A percentile compares a stretch with the other conserved stretches of the same genome.
Evolutionary conservation across 2,797 vertebrate species (phyloP).

Genomic region (Euphonia xanthogaster): DNA sequence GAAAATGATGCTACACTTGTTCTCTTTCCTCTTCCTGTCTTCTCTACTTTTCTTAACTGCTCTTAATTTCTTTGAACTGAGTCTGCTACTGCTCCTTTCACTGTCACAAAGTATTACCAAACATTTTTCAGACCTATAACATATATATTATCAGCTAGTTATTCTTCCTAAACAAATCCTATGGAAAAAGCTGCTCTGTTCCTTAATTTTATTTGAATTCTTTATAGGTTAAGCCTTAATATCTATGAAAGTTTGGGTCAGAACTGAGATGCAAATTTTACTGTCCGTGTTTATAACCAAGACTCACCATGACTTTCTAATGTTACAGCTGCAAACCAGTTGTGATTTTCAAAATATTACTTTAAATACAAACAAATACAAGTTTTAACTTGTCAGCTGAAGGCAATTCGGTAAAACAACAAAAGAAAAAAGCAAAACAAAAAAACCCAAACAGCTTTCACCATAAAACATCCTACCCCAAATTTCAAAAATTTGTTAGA

Average conservation of each 20-base stretch:
- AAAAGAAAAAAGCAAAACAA: background rate
- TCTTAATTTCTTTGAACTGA: slow-evolving; percentile 77
- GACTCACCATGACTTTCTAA: background rate
- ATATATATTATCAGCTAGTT: background rate
- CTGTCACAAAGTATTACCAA: slow-evolving; percentile 66
- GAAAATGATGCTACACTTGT: slow-evolving; percentile 80
- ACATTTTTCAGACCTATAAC: background rate
- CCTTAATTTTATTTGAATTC: background rate
- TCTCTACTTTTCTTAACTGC: slow-evolving; percentile 78
- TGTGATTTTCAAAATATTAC: background rate
- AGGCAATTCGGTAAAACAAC: background rate
- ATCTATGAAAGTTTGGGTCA: background rate
- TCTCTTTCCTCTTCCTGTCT: slow-evolving; percentile 76
- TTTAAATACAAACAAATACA: background rate
- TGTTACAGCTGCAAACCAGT: background rate
- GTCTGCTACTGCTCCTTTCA: slow-evolving; percentile 75
- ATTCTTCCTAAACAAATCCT: background rate
- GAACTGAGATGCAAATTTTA: background rate
- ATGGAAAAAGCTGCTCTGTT: background rate
- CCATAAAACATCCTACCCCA: background rate
- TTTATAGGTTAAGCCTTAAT: background rate
- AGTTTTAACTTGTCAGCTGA: background rate
- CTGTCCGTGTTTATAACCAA: background rate
- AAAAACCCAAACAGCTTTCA: background rate
- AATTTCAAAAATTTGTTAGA: background rate